Percentiles rank a stretch among this genome's conserved stretches.
phyloP scores from a whole-genome alignment of 2,797 vertebrate species.

The Labeo calbasu region DNA sequence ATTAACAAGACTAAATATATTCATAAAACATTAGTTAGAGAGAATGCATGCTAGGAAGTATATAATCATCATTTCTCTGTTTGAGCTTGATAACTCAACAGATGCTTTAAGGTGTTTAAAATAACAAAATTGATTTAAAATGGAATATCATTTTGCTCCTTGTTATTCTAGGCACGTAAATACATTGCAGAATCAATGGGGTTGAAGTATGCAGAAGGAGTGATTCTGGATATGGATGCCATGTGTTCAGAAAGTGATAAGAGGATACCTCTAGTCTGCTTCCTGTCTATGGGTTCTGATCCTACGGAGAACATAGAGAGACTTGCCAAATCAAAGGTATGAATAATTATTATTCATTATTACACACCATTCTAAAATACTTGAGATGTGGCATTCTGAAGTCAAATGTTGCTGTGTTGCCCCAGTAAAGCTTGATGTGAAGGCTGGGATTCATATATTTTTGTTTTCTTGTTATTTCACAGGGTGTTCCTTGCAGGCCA shows the following conservation, averaged over 20 bases:
- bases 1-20: background rate
- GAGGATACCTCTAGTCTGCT: slow-evolving; percentile 81
- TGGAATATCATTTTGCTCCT: background rate
- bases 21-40: background rate
- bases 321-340: slow-evolving; percentile 82
- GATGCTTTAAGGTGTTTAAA: background rate
- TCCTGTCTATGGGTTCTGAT: slow-evolving; percentile 86
- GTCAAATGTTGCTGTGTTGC: too few relatives aligned
- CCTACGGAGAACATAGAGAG: slow-evolving; percentile 85
- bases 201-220: slow-evolving; percentile 77
- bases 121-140: background rate
- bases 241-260: slow-evolving; percentile 82
- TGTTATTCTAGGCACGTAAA: slow-evolving; percentile 74
- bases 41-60: background rate
- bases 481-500: slow-evolving; percentile 78
- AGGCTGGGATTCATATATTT: background rate
- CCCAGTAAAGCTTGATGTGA: background rate
- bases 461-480: background rate
- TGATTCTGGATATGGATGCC: slow-evolving; percentile 82
- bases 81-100: background rate
- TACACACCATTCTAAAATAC: background rate
- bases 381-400: background rate
- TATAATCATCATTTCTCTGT: background rate
- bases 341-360: background rate
- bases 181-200: slow-evolving; percentile 85